Evolutionary conservation across 2,888 invertebrate genomes (phyloP), one percentile per base, ranked within the genome.

Genomic region (Aproaerema taeniolella): DNA sequence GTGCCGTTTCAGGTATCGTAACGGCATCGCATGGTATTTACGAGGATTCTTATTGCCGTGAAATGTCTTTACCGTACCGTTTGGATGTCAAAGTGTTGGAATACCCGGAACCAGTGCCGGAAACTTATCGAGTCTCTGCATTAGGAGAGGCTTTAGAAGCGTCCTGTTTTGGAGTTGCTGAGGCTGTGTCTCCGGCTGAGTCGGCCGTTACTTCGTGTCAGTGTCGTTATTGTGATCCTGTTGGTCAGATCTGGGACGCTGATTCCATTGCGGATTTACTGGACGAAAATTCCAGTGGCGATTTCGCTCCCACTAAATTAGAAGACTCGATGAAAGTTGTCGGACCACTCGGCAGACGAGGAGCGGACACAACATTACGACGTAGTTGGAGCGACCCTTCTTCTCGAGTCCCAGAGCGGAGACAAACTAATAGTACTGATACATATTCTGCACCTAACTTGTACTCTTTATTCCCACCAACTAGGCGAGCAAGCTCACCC

Each of bases 221-320:
- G 79, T 93, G 93, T 71, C 89, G 91, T 33, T 92, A 92, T 57
- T 93, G 93, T 73, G 93, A 93, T 64, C 92, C 93, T 0, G 88
- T 91, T 13, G 91, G 92, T 37, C 89, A 91, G 67, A 91, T 93
- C 50, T 93, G 93, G 93, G 92, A 92, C 67, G 88, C 90, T 10
- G 91, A 92, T 64, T 88, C 89, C 24, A 88, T 90, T 55, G 78
- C 86, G 40, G 77, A 81, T 62, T 67, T 85, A 46, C 66, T 79
- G n/a, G 73, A 88, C 46, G 82, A 86, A 50, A 85, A 81, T 61
- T 83, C 86, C 24, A 74, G 79, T 61, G 80, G 64, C 44, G 85
- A 86, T 59, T 85, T 86, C 47, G 77, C 83, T 26, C 83, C 87
- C 38, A 82, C 87, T 2, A 85, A 85, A 63, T 66, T 87, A 50